phyloP scores from a whole-genome alignment of 2,888 invertebrate species.

The Polydrusus pterygomalis region DNA sequence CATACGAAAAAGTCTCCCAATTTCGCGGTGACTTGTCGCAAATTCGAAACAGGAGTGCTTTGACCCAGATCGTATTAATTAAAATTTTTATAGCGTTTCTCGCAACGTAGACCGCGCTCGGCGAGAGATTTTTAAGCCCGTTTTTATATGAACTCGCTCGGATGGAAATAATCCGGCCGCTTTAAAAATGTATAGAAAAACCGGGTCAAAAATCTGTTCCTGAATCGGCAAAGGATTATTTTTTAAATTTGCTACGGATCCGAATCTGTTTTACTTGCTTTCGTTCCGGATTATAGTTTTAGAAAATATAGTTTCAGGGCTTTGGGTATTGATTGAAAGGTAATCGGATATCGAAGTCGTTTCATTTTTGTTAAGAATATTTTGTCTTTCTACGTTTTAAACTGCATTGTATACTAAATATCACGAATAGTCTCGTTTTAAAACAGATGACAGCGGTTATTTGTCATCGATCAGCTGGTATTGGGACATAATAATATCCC shows the following conservation, averaged over 20 bases:
- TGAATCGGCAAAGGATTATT: conserved; percentile 42
- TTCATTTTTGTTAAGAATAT: too few species aligned
- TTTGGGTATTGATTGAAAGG: not conserved
- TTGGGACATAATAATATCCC: too few species aligned
- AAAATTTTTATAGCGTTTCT: conserved; percentile 52
- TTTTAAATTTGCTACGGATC: conserved; percentile 28
- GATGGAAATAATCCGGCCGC: conserved; percentile 40
- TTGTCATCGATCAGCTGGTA: too few species aligned
- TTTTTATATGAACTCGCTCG: conserved; percentile 41
- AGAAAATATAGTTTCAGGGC: conserved; percentile 5
- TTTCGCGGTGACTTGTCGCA: conserved; percentile 51
- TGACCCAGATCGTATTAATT: conserved; percentile 56
- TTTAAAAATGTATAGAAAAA: conserved; percentile 44
- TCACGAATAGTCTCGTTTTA: too few species aligned
- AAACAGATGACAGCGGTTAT: too few species aligned
- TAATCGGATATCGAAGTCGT: not conserved
- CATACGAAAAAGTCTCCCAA: conserved; percentile 50
- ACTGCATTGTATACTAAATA: too few species aligned
- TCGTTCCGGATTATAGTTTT: conserved; percentile 19
- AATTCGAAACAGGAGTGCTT: conserved; percentile 52
- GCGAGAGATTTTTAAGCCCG: conserved; percentile 48
- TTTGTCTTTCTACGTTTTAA: too few species aligned
- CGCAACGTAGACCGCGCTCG: conserved; percentile 35
- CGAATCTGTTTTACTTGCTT: conserved; percentile 28
- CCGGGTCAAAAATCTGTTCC: conserved; percentile 47